Evolutionary conservation across 2,797 vertebrate species (phyloP), one percentile per base, ranked within the genome.

Genomic region (Sebastes taczanowskii): DNA sequence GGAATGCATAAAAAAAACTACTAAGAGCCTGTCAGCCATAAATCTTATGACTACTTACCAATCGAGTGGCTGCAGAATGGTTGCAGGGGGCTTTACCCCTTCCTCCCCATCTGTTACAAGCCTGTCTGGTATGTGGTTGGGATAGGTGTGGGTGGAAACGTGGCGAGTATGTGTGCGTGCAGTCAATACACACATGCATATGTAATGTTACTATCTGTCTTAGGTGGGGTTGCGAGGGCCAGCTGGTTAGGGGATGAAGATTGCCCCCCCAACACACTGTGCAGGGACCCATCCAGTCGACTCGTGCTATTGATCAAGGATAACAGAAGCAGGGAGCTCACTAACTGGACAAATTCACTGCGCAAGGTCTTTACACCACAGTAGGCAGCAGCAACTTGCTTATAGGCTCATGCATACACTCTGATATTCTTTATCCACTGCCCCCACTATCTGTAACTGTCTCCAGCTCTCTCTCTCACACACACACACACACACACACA

Each of bases 231-330:
- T 79, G 61, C 4, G 35, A 80, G 59, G 73, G 84, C 92, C 92
- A 94, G 92, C 92, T 92, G 93, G 89, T 90, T 23, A 64, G 88
- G 84, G 84, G 86, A 85, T 74, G 53, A 78, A 74, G 61, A 81
- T 71, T 63, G 75, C 59, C 76, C 87, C 86, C 83, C 56, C 60
- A 90, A 69, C 80, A 85, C 81, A 77, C 76, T 82, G 86, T 59
- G 83, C 78, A 76, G 86, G 84, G 88, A 92, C 87, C 85, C 71
- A 81, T 88, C 74, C 78, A 84, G 90, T 89, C 89, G 89, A 73
- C 86, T 77, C 64, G 11, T 81, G 89, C 86, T 82, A 91, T 86
- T 83, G 86, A 93, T 94, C 86, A 91, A 81, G 30, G 73, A 86
- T 85, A 93, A 88, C 88, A 86, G 75, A 80, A 63, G 79, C 77